phyloP scores from a whole-genome alignment of 2,113 vertebrate genomes.

The Nyctibius bracteatus region DNA sequence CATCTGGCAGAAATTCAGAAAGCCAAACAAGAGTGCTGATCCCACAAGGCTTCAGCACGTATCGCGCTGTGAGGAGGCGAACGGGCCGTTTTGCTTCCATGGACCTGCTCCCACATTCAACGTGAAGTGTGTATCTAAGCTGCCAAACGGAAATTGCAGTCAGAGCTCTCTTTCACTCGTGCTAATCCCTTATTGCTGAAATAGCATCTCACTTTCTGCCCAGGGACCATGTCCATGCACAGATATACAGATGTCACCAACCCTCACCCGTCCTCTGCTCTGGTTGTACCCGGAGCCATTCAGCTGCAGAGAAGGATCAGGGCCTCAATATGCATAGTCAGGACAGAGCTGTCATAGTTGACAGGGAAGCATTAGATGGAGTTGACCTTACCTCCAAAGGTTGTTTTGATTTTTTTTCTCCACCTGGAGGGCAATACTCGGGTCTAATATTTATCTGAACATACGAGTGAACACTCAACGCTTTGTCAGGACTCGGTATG shows the following conservation, averaged over 20 bases:
- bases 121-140: neutral
- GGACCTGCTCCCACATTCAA: neutral
- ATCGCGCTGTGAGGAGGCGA: neutral
- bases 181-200: neutral
- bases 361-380: neutral
- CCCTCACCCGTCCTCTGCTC: neutral
- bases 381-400: neutral
- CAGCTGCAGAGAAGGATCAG: neutral
- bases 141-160: conserved; percentile 39
- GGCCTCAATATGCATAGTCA: neutral
- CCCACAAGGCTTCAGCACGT: neutral
- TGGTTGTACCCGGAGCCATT: neutral
- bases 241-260: neutral
- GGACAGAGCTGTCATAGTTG: neutral
- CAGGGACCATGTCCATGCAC: neutral
- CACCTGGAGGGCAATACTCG: neutral
- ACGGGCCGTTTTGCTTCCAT: neutral
- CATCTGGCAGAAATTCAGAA: conserved; percentile 41
- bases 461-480: conserved; percentile 21
- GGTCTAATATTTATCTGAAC: conserved; percentile 47
- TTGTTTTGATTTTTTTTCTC: conserved; percentile 19
- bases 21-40: conserved; percentile 23
- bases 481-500: conserved; percentile 53
- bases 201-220: neutral
- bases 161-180: neutral